Conservation (phyloP, 2,888 invertebrate species). For the Euzetes globulus region DNA sequence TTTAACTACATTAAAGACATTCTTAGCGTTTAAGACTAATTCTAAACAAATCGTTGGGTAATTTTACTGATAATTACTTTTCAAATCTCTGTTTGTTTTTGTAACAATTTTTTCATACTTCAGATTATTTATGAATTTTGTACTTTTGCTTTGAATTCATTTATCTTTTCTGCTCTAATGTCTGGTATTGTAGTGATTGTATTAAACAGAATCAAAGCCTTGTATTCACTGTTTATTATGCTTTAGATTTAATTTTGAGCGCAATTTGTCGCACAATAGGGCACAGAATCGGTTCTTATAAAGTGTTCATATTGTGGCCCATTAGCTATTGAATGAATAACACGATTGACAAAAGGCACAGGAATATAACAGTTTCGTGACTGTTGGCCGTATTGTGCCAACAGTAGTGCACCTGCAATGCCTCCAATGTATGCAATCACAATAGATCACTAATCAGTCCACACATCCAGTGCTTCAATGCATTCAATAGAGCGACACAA, state of each 20-base stretch:
- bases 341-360: constrained; percentile 19
- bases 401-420: constrained; percentile 17
- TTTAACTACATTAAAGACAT: too few relatives aligned
- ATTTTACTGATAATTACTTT: not conserved
- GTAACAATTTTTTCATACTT: not conserved
- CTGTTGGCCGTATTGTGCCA: constrained; percentile 14
- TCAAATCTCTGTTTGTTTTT: not conserved
- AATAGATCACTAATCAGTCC: constrained; percentile 29
- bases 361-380: constrained; percentile 27
- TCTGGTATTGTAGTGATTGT: not conserved
- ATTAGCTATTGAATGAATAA: constrained; percentile 16
- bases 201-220: not conserved
- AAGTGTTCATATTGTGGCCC: constrained; percentile 8
- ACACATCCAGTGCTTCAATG: constrained; percentile 13
- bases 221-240: not conserved
- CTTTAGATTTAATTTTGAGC: constrained; percentile 9
- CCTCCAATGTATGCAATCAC: constrained; percentile 4
- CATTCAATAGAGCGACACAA: constrained; percentile 19
- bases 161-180: not conserved
- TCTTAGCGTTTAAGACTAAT: too few relatives aligned
- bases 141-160: not conserved
- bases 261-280: constrained; percentile 21
- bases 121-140: not conserved
- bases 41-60: too few relatives aligned
- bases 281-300: constrained; percentile 15